Evolutionary conservation across 92 coral and sea anemone species (phyloP).

Genomic region (Zoanthus sansibaricus): DNA sequence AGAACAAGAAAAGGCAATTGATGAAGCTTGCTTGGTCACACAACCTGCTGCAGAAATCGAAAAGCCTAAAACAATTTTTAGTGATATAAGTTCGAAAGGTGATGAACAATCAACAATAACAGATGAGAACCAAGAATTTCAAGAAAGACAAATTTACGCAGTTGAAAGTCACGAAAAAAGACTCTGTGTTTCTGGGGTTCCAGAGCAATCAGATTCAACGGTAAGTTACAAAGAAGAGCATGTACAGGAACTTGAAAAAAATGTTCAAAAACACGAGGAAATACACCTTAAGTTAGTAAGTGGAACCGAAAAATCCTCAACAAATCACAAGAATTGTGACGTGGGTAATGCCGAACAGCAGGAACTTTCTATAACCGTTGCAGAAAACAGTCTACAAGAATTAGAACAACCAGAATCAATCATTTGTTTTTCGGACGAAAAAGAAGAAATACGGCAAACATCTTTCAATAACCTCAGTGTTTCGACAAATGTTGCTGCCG

Average conservation of each 20-base stretch:
- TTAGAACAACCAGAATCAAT: background rate
- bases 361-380: conserved; percentile 21
- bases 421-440: conserved; percentile 15
- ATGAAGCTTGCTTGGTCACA: conserved; percentile 17
- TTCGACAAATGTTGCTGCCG: background rate
- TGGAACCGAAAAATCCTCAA: conserved; percentile 7
- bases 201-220: conserved; percentile 25
- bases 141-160: background rate
- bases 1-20: conserved; percentile 16
- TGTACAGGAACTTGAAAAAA: background rate
- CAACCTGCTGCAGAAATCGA: background rate
- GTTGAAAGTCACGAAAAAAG: conserved; percentile 15
- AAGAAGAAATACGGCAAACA: background rate
- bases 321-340: background rate
- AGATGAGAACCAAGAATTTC: conserved; percentile 14
- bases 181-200: background rate
- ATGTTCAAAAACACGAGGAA: background rate
- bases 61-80: background rate
- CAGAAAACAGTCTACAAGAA: background rate
- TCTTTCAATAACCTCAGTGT: background rate
- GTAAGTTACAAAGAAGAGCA: conserved; percentile 58
- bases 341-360: conserved; percentile 26
- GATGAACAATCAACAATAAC: conserved; percentile 3
- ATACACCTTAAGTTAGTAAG: conserved; percentile 45
- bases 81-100: background rate